phyloP scores from a whole-genome alignment of 2,888 invertebrate species.

The Gasteruption jaculator region DNA sequence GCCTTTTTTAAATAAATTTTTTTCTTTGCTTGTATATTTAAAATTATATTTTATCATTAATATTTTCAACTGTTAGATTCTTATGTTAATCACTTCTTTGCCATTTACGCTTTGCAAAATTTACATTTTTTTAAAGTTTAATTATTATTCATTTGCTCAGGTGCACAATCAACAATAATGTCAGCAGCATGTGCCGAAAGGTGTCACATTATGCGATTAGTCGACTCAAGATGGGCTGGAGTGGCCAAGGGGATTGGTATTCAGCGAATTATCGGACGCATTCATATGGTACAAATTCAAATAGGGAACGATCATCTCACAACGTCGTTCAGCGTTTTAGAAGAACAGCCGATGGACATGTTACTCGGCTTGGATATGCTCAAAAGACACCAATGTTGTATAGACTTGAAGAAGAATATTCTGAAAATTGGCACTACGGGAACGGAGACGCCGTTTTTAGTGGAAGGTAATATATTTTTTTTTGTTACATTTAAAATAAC shows the following conservation, averaged over 20 bases:
- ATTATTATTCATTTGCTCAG: conserved; percentile 48
- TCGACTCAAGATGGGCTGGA: conserved; percentile 90
- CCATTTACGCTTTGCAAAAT: too few relatives aligned
- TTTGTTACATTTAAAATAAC: too few relatives aligned
- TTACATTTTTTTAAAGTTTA: too few relatives aligned
- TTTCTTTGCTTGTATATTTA: too few relatives aligned
- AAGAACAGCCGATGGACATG: conserved; percentile 99
- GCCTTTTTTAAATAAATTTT: too few relatives aligned
- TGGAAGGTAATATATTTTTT: conserved; percentile 56
- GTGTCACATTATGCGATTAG: conserved; percentile 86
- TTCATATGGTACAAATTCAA: conserved; percentile 96
- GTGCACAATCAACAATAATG: conserved; percentile 98
- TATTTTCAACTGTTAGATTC: too few relatives aligned
- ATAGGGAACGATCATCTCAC: conserved; percentile 91
- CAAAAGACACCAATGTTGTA: conserved; percentile 92
- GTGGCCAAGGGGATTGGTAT: conserved; percentile 97
- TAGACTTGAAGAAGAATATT: conserved; percentile 84
- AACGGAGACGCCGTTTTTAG: conserved; percentile 82
- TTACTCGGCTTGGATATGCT: conserved; percentile 95
- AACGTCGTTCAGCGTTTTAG: conserved; percentile 93
- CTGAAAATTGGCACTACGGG: conserved; percentile 92
- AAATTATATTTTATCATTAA: too few relatives aligned
- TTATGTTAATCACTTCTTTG: too few relatives aligned
- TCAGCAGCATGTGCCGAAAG: conserved; percentile 92
- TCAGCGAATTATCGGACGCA: conserved; percentile 91